Percentiles rank a stretch among this genome's conserved stretches.
Conservation (phyloP, 2,113 vertebrate genomes). For the Corythoichthys intestinalis region DNA sequence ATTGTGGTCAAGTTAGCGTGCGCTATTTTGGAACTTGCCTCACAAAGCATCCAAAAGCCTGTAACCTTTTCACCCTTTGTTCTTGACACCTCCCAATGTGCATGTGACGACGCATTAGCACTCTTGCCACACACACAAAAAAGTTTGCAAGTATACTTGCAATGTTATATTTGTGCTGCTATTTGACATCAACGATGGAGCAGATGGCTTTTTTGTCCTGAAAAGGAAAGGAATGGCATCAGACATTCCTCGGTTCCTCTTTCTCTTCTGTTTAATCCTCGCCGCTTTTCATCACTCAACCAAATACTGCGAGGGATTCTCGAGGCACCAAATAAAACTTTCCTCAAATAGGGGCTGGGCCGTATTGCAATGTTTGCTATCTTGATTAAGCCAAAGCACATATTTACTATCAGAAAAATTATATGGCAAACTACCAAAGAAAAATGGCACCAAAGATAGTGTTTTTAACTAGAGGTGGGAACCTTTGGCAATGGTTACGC, state of each 20-base stretch:
- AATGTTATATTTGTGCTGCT: not conserved
- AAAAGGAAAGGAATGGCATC: conserved; percentile 54
- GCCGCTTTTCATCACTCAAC: not conserved
- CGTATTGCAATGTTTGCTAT: not conserved
- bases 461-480: too few species aligned
- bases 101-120: not conserved
- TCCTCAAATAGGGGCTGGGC: not conserved
- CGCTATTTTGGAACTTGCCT: conserved; percentile 69
- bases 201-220: conserved; percentile 10
- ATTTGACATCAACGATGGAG: not conserved
- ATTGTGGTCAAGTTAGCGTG: conserved; percentile 47
- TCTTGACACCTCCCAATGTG: conserved; percentile 3
- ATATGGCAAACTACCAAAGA: not conserved
- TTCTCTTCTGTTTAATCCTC: conserved; percentile 19
- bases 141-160: not conserved
- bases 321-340: not conserved
- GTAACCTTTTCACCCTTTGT: conserved; percentile 49
- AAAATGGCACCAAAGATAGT: not conserved
- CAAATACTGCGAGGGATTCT: not conserved
- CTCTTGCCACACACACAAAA: not conserved
- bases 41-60: conserved; percentile 47
- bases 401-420: not conserved
- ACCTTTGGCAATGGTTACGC: too few species aligned
- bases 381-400: not conserved
- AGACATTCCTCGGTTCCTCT: not conserved